Percentiles rank a stretch among this genome's conserved stretches.
Conservation (phyloP, 2,888 invertebrate species). For the Amblyteles armatorius region DNA sequence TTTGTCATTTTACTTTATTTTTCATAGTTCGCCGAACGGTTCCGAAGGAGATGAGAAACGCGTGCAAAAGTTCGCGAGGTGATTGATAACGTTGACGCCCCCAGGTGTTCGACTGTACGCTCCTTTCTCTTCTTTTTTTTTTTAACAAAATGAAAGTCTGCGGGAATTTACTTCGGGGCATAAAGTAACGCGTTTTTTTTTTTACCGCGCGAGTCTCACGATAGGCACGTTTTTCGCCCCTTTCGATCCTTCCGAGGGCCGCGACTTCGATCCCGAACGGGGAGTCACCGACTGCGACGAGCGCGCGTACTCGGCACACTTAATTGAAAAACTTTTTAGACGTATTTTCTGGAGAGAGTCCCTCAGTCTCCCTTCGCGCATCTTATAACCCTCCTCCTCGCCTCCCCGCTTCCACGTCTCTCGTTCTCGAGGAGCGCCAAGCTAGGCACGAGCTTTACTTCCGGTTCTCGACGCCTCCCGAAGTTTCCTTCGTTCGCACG, state of each 20-base stretch:
- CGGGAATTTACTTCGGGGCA: slow-evolving; percentile 22
- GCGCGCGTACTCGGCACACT: slow-evolving; percentile 16
- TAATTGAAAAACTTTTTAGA: slow-evolving; percentile 60
- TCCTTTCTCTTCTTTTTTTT: neutral
- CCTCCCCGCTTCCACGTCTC: slow-evolving; percentile 24
- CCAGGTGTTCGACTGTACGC: slow-evolving; percentile 2
- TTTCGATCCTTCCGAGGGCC: neutral
- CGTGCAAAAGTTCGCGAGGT: neutral
- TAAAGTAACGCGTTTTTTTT: slow-evolving; percentile 15
- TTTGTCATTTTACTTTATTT: neutral
- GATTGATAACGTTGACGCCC: slow-evolving; percentile 3
- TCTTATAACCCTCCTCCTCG: slow-evolving; percentile 22
- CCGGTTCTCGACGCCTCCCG: slow-evolving; percentile 15
- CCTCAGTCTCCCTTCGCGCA: slow-evolving; percentile 17
- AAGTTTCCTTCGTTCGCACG: slow-evolving; percentile 38
- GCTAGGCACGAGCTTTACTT: slow-evolving; percentile 30
- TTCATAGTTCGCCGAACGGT: neutral
- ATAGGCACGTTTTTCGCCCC: slow-evolving; percentile 19
- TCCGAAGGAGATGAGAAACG: neutral
- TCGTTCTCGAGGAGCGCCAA: slow-evolving; percentile 14
- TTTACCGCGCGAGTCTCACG: neutral
- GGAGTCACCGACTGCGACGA: slow-evolving; percentile 14
- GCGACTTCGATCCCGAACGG: slow-evolving; percentile 7
- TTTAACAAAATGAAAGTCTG: neutral
- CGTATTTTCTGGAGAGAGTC: slow-evolving; percentile 38